Evolutionary conservation across 2,888 invertebrate species (phyloP), one percentile per base, ranked within the genome.

Genomic region (Drosophila merina): DNA sequence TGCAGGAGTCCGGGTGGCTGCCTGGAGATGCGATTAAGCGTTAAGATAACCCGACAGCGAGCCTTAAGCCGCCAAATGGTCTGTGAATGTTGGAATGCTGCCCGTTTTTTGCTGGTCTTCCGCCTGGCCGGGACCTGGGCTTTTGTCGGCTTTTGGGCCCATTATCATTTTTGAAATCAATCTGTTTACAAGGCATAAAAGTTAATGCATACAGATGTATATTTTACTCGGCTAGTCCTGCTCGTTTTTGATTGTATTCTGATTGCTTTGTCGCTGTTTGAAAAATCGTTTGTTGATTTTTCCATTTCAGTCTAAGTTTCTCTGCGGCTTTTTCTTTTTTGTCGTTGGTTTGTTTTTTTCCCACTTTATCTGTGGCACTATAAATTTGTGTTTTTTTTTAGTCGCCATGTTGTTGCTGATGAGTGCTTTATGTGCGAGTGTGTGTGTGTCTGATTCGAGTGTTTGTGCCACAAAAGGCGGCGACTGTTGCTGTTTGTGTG

Each of bases 51-150:
- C 84, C 86, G 62, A 55, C 84, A 76, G 80, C 70, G 77, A 85
- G 76, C 86, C 87, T 82, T 79, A 83, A 85, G 84, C 83, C 83
- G 84, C 77, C 87, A 85, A 85, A 87, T 84, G 87, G 84, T 87
- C 87, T 87, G 83, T 85, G 84, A 85, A 85, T 85, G 79, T 79
- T 85, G 79, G 63, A 66, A 64, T 67, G 71, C 47, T 79, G 55
- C 55, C 68, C 57, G 64, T n/a, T 36, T 38, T 45, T 47, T 59
- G 10, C 49, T 12, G 52, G 20, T 50, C 56, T 50, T 42, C 14
- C 14, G 20, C 10, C 25, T 25, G 75, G 69, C 63, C 64, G 20
- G 20, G 20, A 20, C 20, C 56, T 54, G 48, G 73, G 75, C 80
- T 87, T 79, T 85, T 79, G 70, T 66, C 74, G 79, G 83, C 83